These are phyloP conservation scores for Serrognathus titanus DNA, from an alignment of 2,888 invertebrate genomes.

Conservation along the genomic window DNA sequence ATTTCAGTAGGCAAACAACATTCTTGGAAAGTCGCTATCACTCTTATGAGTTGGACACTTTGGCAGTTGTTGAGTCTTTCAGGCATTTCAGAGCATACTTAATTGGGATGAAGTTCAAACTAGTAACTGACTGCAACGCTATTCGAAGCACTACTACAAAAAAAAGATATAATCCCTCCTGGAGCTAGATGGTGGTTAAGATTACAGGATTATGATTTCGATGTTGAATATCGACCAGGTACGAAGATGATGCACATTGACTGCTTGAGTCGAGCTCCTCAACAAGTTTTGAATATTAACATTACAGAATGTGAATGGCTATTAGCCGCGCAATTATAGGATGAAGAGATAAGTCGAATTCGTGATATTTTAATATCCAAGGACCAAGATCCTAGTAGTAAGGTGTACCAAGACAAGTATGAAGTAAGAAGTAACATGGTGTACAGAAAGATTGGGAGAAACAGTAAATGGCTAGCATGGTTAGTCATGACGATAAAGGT, in stretches of 20 bases:
- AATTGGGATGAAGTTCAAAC: constrained; percentile 32
- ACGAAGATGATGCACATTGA: constrained; percentile 32
- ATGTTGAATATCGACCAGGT: constrained; percentile 31
- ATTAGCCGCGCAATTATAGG: too few relatives aligned
- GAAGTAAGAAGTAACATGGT: too few relatives aligned
- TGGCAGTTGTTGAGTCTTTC: constrained; percentile 36
- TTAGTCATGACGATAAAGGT: too few relatives aligned
- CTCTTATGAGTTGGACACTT: constrained; percentile 40
- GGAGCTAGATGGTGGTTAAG: constrained; percentile 36
- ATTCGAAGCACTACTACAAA: constrained; percentile 37
- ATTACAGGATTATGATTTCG: constrained; percentile 33
- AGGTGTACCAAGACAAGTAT: too few relatives aligned
- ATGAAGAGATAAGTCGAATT: too few relatives aligned
- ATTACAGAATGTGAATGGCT: too few relatives aligned
- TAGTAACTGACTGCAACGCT: constrained; percentile 38
- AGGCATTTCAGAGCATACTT: constrained; percentile 38
- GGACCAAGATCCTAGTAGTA: too few relatives aligned
- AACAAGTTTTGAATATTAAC: too few relatives aligned
- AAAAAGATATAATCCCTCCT: constrained; percentile 30
- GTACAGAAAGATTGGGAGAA: too few relatives aligned
- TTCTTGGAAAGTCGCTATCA: constrained; percentile 32
- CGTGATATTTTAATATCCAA: too few relatives aligned
- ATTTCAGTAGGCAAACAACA: constrained; percentile 34
- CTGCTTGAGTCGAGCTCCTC: constrained; percentile 30
- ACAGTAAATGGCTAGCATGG: too few relatives aligned